These are phyloP conservation scores for Dreissena polymorpha DNA, from an alignment of 1,140 invertebrate genomes.

Conservation along the genomic window DNA sequence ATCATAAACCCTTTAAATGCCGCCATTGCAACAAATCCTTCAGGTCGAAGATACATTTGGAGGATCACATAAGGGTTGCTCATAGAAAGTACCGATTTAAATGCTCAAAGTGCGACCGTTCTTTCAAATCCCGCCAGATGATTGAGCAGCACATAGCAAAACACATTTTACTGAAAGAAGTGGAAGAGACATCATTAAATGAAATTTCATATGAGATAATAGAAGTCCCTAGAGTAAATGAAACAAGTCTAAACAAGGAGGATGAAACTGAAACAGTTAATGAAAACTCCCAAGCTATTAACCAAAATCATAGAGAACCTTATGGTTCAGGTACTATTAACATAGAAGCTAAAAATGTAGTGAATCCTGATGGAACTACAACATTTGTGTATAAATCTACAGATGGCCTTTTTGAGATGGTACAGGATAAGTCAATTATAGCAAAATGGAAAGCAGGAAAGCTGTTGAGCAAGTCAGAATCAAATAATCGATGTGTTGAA, in stretches of 20 bases:
- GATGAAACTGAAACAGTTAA: no score
- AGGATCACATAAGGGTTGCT: constrained; percentile 35
- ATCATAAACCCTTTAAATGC: constrained; percentile 13
- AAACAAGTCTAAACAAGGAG: no score
- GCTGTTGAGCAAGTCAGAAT: background rate
- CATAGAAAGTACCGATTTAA: constrained; percentile 12
- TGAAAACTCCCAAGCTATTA: no score
- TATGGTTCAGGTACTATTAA: no score
- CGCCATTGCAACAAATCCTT: constrained; percentile 6
- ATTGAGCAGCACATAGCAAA: constrained; percentile 33
- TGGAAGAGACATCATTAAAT: background rate
- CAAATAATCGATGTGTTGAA: no score
- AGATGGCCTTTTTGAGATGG: background rate
- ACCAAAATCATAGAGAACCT: no score
- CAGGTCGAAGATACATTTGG: constrained; percentile 33
- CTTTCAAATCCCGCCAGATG: constrained; percentile 16
- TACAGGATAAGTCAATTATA: background rate
- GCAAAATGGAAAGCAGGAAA: background rate
- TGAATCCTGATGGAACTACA: no score
- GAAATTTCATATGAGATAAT: constrained; percentile 5
- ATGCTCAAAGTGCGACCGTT: constrained; percentile 8
- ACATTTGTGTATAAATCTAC: background rate
- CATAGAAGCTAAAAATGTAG: no score
- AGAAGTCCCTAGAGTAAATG: no score
- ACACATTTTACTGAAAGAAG: constrained; percentile 31